A percentile compares a stretch with the other conserved stretches of the same genome.
Conservation (phyloP, 2,888 invertebrate species). For the Apodemia mormo region DNA sequence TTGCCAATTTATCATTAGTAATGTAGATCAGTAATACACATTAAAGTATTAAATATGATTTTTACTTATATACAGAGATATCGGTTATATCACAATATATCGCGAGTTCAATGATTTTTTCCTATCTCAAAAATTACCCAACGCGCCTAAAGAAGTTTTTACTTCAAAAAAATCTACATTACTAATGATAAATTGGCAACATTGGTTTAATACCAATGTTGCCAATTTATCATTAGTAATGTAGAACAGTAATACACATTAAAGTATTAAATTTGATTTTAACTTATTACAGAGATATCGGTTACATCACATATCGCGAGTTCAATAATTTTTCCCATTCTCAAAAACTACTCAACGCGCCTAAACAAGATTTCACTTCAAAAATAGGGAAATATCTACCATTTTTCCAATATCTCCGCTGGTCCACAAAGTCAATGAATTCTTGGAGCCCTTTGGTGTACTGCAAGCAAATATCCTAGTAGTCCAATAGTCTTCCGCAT, state of each 20-base stretch:
- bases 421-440: slow-evolving; percentile 50
- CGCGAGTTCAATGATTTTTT: no score
- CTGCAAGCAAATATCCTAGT: slow-evolving; percentile 43
- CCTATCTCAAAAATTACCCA: no score
- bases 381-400: slow-evolving; percentile 39
- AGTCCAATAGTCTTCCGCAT: slow-evolving; percentile 46
- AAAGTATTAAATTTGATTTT: no score
- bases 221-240: neutral
- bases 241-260: no score
- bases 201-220: neutral
- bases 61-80: no score
- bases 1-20: neutral
- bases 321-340: neutral
- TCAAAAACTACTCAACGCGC: neutral
- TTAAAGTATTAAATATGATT: no score
- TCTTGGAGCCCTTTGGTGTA: slow-evolving; percentile 43
- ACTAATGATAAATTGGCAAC: neutral
- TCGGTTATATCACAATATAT: no score
- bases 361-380: neutral
- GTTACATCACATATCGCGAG: no score
- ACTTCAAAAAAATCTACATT: no score
- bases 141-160: no score
- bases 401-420: slow-evolving; percentile 49
- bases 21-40: no score
- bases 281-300: no score